A percentile compares a stretch with the other conserved stretches of the same genome.
These are phyloP conservation scores for Phyllotis vaccarum DNA, from an alignment of 2,797 vertebrate species.

Conservation along the genomic window DNA sequence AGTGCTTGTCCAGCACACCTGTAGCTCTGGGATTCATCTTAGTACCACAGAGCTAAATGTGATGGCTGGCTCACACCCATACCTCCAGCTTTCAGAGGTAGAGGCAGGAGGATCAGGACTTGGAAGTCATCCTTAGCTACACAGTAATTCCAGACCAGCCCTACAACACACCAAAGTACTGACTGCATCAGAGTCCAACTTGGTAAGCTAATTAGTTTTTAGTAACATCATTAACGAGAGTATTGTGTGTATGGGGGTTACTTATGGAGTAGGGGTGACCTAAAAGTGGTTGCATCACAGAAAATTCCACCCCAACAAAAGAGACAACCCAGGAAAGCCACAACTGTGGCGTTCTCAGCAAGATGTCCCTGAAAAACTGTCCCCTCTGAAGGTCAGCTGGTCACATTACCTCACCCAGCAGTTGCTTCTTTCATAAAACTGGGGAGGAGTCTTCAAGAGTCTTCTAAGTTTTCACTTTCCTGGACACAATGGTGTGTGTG, in stretches of 20 bases:
- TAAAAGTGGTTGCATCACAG: not conserved
- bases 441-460: not conserved
- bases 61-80: not conserved
- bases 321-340: not conserved
- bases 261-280: not conserved
- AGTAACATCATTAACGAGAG: not conserved
- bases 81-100: not conserved
- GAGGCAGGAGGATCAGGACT: not conserved
- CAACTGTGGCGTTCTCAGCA: not conserved
- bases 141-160: not conserved
- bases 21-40: not conserved
- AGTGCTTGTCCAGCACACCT: not conserved
- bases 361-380: too few relatives aligned
- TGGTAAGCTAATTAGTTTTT: not conserved
- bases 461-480: not conserved
- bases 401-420: not conserved
- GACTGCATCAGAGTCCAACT: not conserved
- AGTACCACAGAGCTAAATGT: not conserved
- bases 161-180: not conserved
- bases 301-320: not conserved
- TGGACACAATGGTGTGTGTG: too few relatives aligned
- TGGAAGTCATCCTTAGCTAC: not conserved
- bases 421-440: not conserved
- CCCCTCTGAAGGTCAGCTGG: too few relatives aligned
- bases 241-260: too few relatives aligned